phyloP scores from a whole-genome alignment of 2,113 vertebrate species.

The Tetraodon nigroviridis region DNA sequence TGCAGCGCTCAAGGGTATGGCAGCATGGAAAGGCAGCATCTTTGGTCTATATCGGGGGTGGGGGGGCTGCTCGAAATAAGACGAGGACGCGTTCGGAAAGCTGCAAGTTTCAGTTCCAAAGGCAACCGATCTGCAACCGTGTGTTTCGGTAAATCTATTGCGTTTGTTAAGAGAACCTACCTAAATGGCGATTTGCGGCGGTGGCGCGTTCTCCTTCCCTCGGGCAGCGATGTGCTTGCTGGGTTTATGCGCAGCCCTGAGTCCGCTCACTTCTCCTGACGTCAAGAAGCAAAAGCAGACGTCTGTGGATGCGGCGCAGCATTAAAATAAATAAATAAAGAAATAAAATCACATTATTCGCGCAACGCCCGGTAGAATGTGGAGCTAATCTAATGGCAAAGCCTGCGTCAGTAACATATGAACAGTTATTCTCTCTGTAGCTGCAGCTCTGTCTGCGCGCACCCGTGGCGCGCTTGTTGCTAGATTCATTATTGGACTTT shows the following conservation, averaged over 20 bases:
- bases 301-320: slow-evolving; percentile 59
- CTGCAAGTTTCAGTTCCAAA: not conserved
- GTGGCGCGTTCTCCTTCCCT: slow-evolving; percentile 52
- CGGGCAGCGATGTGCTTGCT: slow-evolving; percentile 58
- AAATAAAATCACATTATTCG: slow-evolving; percentile 40
- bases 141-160: not conserved
- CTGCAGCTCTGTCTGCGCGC: slow-evolving; percentile 5
- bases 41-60: slow-evolving; percentile 21
- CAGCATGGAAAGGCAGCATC: slow-evolving; percentile 36
- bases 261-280: slow-evolving; percentile 66
- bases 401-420: slow-evolving; percentile 12
- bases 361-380: slow-evolving; percentile 27
- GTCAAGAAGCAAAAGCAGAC: slow-evolving; percentile 60
- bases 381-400: not conserved
- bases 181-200: slow-evolving; percentile 59
- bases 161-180: slow-evolving; percentile 24
- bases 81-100: slow-evolving; percentile 7
- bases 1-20: slow-evolving; percentile 67
- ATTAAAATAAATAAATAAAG: slow-evolving; percentile 8
- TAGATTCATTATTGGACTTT: too few relatives aligned
- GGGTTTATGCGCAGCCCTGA: slow-evolving; percentile 61
- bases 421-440: slow-evolving; percentile 14
- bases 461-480: too few relatives aligned
- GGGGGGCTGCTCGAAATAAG: slow-evolving; percentile 30
- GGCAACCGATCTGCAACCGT: not conserved